phyloP scores from a whole-genome alignment of 2,888 invertebrate species.

The Chymomyza fuscimana region DNA sequence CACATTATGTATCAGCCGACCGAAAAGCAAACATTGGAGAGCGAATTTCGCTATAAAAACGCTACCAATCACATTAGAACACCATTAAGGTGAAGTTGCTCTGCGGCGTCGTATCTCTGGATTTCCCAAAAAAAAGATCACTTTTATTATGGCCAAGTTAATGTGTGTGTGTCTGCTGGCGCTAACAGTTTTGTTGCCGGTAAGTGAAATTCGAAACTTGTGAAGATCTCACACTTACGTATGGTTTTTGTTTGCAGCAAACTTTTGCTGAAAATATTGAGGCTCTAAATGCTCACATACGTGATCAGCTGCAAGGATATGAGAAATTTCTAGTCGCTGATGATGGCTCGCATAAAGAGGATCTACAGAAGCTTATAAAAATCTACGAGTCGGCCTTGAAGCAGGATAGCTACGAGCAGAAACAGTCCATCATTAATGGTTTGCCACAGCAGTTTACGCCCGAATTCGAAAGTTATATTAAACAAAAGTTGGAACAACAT shows the following conservation, averaged over 20 bases:
- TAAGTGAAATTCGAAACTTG: conserved; percentile 32
- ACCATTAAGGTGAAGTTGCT: conserved; percentile 40
- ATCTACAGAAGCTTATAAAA: conserved; percentile 59
- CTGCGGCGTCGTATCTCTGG: conserved; percentile 22
- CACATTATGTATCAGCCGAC: conserved; percentile 13
- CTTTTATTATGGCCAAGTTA: conserved; percentile 55
- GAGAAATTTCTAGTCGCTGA: conserved; percentile 50
- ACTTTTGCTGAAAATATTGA: conserved; percentile 47
- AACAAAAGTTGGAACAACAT: conserved; percentile 49
- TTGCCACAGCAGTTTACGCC: conserved; percentile 50
- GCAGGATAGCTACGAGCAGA: conserved; percentile 53
- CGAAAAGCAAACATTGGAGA: conserved; percentile 34
- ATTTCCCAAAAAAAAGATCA: conserved; percentile 3
- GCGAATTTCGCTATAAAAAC: conserved; percentile 57
- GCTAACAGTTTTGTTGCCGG: conserved; percentile 54
- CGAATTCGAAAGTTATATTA: conserved; percentile 60
- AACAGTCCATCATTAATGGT: conserved; percentile 50
- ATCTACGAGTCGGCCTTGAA: conserved; percentile 62
- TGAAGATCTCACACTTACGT: background rate
- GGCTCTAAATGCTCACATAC: conserved; percentile 58
- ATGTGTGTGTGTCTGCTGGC: conserved; percentile 53
- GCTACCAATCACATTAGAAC: conserved; percentile 38
- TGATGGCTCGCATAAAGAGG: conserved; percentile 55
- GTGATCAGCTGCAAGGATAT: conserved; percentile 59
- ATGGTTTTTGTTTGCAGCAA: background rate